These are phyloP conservation scores for Bos taurus DNA, from an alignment of 2,113 vertebrate genomes.

Conservation along the genomic window DNA sequence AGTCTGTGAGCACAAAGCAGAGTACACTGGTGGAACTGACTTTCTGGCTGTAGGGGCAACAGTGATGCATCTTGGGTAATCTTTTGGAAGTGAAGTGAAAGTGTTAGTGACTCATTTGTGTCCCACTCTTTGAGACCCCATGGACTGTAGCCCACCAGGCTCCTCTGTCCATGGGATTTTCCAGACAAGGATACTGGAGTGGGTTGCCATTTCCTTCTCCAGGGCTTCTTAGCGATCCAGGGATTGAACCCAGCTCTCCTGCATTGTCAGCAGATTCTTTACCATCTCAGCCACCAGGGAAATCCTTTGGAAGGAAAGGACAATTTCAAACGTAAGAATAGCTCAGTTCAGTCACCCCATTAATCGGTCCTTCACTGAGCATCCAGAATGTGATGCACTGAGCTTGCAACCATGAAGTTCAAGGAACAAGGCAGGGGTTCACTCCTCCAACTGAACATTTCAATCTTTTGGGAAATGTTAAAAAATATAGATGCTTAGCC, in stretches of 20 bases:
- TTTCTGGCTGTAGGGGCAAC: neutral
- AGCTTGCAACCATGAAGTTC: neutral
- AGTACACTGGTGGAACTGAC: neutral
- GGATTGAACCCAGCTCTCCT: neutral
- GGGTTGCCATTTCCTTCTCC: neutral
- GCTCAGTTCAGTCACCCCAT: neutral
- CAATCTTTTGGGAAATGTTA: neutral
- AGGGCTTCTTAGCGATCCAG: neutral
- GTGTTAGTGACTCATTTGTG: neutral
- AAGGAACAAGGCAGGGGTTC: neutral
- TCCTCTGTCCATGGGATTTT: neutral
- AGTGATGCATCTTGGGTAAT: neutral
- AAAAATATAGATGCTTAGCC: neutral
- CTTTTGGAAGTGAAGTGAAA: neutral
- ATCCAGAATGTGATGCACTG: neutral
- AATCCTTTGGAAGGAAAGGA: neutral
- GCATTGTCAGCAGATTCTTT: neutral
- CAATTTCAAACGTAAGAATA: neutral
- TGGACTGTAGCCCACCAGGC: neutral
- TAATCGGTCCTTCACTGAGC: neutral
- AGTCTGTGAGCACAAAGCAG: neutral
- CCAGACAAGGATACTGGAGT: neutral
- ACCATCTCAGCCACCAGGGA: neutral
- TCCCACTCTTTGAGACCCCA: neutral
- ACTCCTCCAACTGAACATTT: neutral